Evolutionary conservation across 2,797 vertebrate genomes (phyloP).

Genomic region (Novumbra hubbsi): DNA sequence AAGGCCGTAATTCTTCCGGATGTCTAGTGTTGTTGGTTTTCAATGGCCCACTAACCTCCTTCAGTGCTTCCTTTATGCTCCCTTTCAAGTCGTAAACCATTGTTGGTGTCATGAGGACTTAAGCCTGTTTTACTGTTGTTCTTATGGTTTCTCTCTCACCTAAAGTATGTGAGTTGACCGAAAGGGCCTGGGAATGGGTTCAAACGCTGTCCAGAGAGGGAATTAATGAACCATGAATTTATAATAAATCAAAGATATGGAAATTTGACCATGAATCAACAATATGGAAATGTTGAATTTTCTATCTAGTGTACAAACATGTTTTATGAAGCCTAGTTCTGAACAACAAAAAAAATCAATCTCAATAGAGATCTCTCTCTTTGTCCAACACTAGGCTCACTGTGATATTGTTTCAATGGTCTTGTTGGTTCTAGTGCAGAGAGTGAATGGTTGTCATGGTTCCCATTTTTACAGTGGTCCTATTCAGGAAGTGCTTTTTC

Average conservation of each 20-base stretch:
- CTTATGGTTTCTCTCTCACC: not conserved
- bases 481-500: slow-evolving; percentile 26
- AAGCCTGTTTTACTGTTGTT: not conserved
- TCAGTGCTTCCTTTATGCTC: not conserved
- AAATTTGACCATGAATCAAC: slow-evolving; percentile 7
- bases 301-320: slow-evolving; percentile 8
- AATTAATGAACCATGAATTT: no score
- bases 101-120: not conserved
- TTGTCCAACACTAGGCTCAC: no score
- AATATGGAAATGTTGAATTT: slow-evolving; percentile 13
- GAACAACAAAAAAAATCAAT: no score
- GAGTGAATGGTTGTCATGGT: slow-evolving; percentile 46
- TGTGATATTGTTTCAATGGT: slow-evolving; percentile 4
- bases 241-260: no score
- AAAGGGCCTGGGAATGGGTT: not conserved
- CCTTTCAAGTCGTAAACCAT: slow-evolving; percentile 6
- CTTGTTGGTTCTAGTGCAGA: slow-evolving; percentile 22
- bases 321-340: not conserved
- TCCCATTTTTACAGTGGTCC: slow-evolving; percentile 7
- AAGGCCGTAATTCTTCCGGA: not conserved
- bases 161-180: not conserved
- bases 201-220: not conserved
- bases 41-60: not conserved
- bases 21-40: not conserved
- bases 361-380: no score